A percentile compares a stretch with the other conserved stretches of the same genome.
These are phyloP conservation scores for Danio rerio DNA, from an alignment of 2,113 vertebrate genomes.

Conservation along the genomic window GRCz12tu NC_133190.1:32718001-32718500, in stretches of 20 bases:
- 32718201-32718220: no score
- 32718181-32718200: no score
- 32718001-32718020: constrained; percentile 21
- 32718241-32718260: no score
- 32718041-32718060: constrained; percentile 32
- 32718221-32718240: no score
- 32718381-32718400: no score
- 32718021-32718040: constrained; percentile 16
- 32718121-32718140: background rate
- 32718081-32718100: constrained; percentile 7
- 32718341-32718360: constrained; percentile 50
- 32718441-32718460: no score
- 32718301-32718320: background rate
- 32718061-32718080: constrained; percentile 26
- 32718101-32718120: background rate
- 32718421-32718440: no score
- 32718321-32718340: constrained; percentile 51
- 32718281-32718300: background rate
- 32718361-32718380: constrained; percentile 9
- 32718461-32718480: no score
- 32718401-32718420: no score
- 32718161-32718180: no score
- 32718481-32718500: no score
- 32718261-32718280: background rate
- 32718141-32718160: no score